These are phyloP conservation scores for Ceratoteleas bidentatus DNA, from an alignment of 1,140 invertebrate species.

Conservation along the genomic window DNA sequence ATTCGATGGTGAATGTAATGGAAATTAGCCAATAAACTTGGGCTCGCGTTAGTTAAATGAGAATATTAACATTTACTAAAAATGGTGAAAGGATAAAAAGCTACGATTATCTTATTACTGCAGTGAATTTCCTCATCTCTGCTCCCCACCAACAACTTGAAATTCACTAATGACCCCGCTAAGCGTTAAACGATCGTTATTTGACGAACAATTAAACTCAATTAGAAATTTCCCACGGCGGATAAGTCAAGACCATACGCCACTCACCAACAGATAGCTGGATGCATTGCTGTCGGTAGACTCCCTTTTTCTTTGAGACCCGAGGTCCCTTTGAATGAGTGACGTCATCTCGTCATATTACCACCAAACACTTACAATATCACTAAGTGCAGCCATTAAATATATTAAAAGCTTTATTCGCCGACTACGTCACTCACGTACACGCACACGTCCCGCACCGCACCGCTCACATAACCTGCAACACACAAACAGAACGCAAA, in stretches of 20 bases:
- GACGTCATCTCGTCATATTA: conserved; percentile 77
- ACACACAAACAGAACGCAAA: not conserved
- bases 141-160: too few relatives aligned
- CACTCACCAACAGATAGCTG: conserved; percentile 75
- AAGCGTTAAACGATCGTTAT: too few relatives aligned
- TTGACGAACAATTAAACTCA: not conserved
- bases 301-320: conserved; percentile 74
- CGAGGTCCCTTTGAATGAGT: conserved; percentile 71
- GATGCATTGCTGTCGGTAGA: conserved; percentile 77
- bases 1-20: too few relatives aligned
- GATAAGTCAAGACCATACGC: conserved; percentile 12
- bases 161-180: too few relatives aligned
- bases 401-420: conserved; percentile 28
- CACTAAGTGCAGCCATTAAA: conserved; percentile 36
- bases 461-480: conserved; percentile 7
- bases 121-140: too few relatives aligned
- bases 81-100: too few relatives aligned
- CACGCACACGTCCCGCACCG: not conserved
- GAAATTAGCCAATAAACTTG: too few relatives aligned
- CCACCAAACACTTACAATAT: conserved; percentile 52
- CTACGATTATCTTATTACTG: too few relatives aligned
- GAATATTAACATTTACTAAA: too few relatives aligned
- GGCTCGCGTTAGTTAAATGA: too few relatives aligned
- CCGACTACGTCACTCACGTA: not conserved
- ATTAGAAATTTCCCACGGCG: conserved; percentile 3